Evolutionary conservation across 2,797 vertebrate genomes (phyloP).

Genomic region (Brachymystax lenok): DNA sequence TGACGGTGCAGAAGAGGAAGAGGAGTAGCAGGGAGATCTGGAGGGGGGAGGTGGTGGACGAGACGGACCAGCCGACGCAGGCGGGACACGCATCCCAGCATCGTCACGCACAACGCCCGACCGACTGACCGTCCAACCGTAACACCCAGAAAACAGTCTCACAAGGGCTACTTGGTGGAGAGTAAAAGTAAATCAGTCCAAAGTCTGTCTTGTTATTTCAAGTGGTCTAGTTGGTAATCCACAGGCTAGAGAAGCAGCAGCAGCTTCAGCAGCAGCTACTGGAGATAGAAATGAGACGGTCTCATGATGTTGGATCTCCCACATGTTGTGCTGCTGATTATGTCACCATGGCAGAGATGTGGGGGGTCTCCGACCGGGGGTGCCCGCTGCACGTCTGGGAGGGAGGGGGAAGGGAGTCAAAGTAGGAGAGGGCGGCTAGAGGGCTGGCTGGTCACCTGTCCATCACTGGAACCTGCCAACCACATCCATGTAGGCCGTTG

Average conservation of each 20-base stretch:
- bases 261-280: constrained; percentile 61
- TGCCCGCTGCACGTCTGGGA: constrained; percentile 57
- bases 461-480: constrained; percentile 59
- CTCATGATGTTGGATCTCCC: constrained; percentile 66
- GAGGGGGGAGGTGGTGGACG: constrained; percentile 91
- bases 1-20: constrained; percentile 93
- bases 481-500: constrained; percentile 36
- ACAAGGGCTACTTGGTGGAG: constrained; percentile 22
- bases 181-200: constrained; percentile 35
- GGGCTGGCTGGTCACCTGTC: constrained; percentile 66
- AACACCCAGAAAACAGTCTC: constrained; percentile 53
- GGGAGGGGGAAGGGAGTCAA: constrained; percentile 54
- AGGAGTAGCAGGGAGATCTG: constrained; percentile 94
- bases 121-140: constrained; percentile 42
- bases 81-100: constrained; percentile 86
- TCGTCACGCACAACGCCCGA: constrained; percentile 76
- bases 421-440: constrained; percentile 63
- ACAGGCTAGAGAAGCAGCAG: constrained; percentile 47
- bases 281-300: constrained; percentile 64
- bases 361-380: constrained; percentile 59
- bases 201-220: constrained; percentile 37
- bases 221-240: constrained; percentile 41
- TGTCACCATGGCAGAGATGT: constrained; percentile 83
- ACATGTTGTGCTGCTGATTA: constrained; percentile 71
- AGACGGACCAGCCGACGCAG: constrained; percentile 93